Percentiles rank a stretch among this genome's conserved stretches.
These are phyloP conservation scores for Conus ventricosus DNA, from an alignment of 1,140 invertebrate species.

Conservation along the genomic window DNA sequence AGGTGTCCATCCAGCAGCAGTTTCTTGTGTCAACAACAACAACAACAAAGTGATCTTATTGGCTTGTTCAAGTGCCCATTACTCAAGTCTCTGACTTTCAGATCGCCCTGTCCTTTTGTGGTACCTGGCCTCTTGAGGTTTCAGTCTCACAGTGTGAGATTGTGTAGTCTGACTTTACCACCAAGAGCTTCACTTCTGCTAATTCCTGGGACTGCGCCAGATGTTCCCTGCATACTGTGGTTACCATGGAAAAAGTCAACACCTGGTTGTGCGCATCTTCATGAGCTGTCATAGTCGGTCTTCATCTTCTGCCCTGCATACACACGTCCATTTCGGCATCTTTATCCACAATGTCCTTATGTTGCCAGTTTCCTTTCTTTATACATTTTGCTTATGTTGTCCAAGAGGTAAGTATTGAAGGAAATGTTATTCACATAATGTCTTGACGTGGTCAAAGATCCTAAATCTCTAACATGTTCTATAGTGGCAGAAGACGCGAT, in stretches of 20 bases:
- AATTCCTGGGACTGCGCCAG: background rate
- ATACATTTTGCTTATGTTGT: background rate
- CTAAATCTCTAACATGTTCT: conserved; percentile 42
- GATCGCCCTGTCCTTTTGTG: background rate
- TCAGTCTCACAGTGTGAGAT: background rate
- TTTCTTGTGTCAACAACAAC: background rate
- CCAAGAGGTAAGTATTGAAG: background rate
- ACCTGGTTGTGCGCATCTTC: background rate
- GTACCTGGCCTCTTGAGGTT: background rate
- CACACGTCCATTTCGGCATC: background rate
- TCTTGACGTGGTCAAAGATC: background rate
- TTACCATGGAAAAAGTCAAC: background rate
- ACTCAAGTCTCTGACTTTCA: background rate
- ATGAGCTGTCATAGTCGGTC: background rate
- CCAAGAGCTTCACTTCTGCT: background rate
- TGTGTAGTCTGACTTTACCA: background rate
- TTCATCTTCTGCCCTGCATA: background rate
- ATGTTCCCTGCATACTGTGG: background rate
- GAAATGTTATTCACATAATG: background rate
- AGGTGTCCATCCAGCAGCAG: no score
- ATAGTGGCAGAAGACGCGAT: conserved; percentile 53
- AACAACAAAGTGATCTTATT: background rate
- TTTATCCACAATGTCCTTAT: background rate
- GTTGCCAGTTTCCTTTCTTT: background rate
- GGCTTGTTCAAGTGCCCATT: background rate